Conservation (phyloP, 2,888 invertebrate genomes). For the Chymomyza caudatula region DNA sequence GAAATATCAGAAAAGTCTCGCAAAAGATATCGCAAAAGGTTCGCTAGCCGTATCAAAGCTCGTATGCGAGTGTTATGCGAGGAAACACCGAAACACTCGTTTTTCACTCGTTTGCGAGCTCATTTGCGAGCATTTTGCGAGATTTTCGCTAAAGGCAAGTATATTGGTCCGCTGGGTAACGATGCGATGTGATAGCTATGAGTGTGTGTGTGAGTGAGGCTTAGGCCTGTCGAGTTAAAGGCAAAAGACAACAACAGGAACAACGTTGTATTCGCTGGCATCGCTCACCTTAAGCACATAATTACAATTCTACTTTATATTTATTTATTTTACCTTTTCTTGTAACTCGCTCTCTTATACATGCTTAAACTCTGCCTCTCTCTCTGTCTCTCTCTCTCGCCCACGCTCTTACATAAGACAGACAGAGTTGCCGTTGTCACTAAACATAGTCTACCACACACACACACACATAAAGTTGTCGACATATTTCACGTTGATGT, state of each 20-base stretch:
- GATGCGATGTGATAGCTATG: background rate
- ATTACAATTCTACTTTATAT: conserved; percentile 71
- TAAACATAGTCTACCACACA: conserved; percentile 9
- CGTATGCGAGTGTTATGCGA: too few species aligned
- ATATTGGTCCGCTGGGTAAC: too few species aligned
- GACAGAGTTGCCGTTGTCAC: background rate
- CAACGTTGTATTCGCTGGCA: conserved; percentile 25
- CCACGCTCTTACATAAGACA: conserved; percentile 1
- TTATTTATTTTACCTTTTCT: conserved; percentile 66
- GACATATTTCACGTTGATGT: conserved; percentile 72
- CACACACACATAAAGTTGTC: conserved; percentile 32
- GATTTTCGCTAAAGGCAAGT: too few species aligned
- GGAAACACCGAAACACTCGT: too few species aligned
- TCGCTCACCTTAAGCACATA: conserved; percentile 71
- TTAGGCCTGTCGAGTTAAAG: background rate
- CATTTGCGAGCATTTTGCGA: too few species aligned
- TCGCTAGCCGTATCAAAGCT: too few species aligned
- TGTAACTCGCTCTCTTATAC: conserved; percentile 1
- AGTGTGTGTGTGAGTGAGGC: background rate
- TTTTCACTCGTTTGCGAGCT: too few species aligned
- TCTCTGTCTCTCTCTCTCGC: background rate
- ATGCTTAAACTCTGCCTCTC: background rate
- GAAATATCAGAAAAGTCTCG: too few species aligned
- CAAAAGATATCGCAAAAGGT: too few species aligned
- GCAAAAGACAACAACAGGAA: background rate